Percentiles rank a stretch among this genome's conserved stretches.
Evolutionary conservation across 2,113 vertebrate genomes (phyloP).

Genomic region (Notarius quadriscutis): DNA sequence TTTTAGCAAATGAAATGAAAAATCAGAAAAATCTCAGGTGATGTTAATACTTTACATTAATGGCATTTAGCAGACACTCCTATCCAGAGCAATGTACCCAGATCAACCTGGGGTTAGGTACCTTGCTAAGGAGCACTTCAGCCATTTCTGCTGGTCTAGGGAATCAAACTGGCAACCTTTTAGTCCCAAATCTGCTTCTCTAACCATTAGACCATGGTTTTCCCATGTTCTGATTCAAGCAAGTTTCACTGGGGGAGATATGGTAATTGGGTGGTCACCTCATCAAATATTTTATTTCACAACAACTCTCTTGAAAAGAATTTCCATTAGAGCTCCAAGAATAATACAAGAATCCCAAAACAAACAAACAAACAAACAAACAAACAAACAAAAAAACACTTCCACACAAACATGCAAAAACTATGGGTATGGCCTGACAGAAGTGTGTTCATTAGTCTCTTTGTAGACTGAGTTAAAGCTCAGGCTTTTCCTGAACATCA

Average conservation of each 20-base stretch:
- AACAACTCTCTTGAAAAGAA: neutral
- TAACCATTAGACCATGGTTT: no score
- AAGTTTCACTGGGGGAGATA: slow-evolving; percentile 25
- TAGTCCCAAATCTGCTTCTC: no score
- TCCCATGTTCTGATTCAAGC: neutral
- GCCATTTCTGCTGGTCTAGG: no score
- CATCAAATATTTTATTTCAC: neutral
- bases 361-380: no score
- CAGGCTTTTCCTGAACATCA: slow-evolving; percentile 20
- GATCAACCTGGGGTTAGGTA: no score
- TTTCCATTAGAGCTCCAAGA: neutral
- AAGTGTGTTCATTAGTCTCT: neutral
- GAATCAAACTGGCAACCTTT: no score
- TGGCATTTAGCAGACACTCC: no score
- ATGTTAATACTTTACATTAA: neutral
- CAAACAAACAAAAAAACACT: neutral
- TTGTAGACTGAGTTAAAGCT: neutral
- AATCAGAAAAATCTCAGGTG: neutral
- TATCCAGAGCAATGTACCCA: no score
- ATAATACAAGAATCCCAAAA: neutral
- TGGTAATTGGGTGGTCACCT: neutral
- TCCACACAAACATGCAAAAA: slow-evolving; percentile 1
- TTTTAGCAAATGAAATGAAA: slow-evolving; percentile 6
- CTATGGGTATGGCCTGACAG: neutral
- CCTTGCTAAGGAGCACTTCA: no score